Evolutionary conservation across 2,113 vertebrate species (phyloP).

Genomic region (Bos taurus): ARS-UCD2.0 NC_037335.1:110084501-110085000

Average conservation of each 20-base stretch:
- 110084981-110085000: not conserved
- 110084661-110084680: not conserved
- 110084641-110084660: not conserved
- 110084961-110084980: slow-evolving; percentile 20
- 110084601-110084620: slow-evolving; percentile 10
- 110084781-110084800: slow-evolving; percentile 4
- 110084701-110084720: not conserved
- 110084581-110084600: not conserved
- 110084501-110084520: not conserved
- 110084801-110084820: not conserved
- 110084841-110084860: slow-evolving; percentile 30
- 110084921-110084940: not conserved
- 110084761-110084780: not conserved
- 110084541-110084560: not conserved
- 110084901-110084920: not conserved
- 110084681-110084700: not conserved
- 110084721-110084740: not conserved
- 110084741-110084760: slow-evolving; percentile 7
- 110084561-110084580: not conserved
- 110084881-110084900: not conserved
- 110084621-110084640: not conserved
- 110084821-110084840: slow-evolving; percentile 12
- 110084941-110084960: slow-evolving; percentile 16
- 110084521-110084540: not conserved
- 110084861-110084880: not conserved